Conservation (phyloP, 2,888 invertebrate species). For the Pharmacophagus antenor region DNA sequence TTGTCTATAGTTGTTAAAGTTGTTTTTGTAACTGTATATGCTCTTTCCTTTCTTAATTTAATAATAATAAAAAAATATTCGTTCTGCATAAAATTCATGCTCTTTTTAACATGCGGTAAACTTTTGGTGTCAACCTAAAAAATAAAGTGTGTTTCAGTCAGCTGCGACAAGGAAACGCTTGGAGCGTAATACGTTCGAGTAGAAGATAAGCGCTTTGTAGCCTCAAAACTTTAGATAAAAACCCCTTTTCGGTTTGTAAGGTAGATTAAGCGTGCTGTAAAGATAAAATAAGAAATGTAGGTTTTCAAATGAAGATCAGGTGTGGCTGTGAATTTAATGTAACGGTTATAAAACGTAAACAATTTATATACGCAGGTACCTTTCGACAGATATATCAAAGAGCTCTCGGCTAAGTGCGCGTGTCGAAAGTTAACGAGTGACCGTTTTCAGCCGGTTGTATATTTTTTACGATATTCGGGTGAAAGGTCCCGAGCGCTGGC, state of each 20-base stretch:
- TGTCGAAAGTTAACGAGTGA: conserved; percentile 41
- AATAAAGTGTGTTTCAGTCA: not conserved
- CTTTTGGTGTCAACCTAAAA: conserved; percentile 2
- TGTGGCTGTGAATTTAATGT: conserved; percentile 24
- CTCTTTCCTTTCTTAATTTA: too few relatives aligned
- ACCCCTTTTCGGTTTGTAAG: conserved; percentile 2
- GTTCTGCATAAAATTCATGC: not conserved
- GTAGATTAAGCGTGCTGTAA: not conserved
- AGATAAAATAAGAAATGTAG: not conserved
- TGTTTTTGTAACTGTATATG: too few relatives aligned
- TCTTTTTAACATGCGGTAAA: not conserved
- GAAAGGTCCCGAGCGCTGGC: conserved; percentile 42
- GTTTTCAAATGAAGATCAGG: conserved; percentile 16
- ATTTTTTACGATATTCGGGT: conserved; percentile 43
- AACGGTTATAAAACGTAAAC: conserved; percentile 24
- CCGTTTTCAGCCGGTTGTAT: conserved; percentile 38
- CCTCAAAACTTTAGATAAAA: not conserved
- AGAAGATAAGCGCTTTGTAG: conserved; percentile 2
- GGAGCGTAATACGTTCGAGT: not conserved
- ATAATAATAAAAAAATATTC: not conserved
- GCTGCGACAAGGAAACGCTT: not conserved
- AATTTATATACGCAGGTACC: conserved; percentile 8
- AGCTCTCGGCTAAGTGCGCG: conserved; percentile 35
- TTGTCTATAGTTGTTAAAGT: too few relatives aligned
- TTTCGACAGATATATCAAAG: conserved; percentile 20